Evolutionary conservation across 1,140 invertebrate species (phyloP).

Genomic region (Musca vetustissima): DNA sequence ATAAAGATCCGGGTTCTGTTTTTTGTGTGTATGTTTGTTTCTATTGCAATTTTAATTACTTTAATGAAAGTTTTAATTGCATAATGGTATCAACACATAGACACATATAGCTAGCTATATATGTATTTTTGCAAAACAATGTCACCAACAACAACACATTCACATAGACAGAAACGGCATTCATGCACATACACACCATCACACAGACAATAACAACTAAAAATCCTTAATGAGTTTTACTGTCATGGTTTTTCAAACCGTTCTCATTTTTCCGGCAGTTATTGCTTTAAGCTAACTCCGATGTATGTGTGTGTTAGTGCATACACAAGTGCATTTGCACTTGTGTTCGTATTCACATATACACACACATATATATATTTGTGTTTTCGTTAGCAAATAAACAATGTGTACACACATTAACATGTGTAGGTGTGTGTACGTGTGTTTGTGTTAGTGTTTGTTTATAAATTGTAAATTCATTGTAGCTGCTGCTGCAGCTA

Average conservation of each 20-base stretch:
- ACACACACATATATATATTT: background rate
- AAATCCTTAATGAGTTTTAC: conserved; percentile 23
- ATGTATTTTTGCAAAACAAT: too few relatives aligned
- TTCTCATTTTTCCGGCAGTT: conserved; percentile 5
- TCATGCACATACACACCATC: too few relatives aligned
- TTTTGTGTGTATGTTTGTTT: background rate
- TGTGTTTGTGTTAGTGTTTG: background rate
- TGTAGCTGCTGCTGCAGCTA: too few relatives aligned
- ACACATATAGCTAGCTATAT: too few relatives aligned
- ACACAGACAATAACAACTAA: background rate
- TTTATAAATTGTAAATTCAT: too few relatives aligned
- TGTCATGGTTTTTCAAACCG: conserved; percentile 8
- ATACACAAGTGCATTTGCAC: background rate
- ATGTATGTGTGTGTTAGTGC: background rate
- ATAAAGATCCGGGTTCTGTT: background rate
- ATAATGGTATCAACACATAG: conserved; percentile 19
- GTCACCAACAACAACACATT: background rate
- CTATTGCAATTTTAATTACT: conserved; percentile 21
- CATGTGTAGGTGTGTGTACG: background rate
- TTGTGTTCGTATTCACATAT: background rate
- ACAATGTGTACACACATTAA: background rate
- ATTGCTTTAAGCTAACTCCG: background rate
- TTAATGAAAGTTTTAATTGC: conserved; percentile 24
- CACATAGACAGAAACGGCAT: background rate
- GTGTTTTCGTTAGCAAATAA: too few relatives aligned